Evolutionary conservation across 1,140 invertebrate species (phyloP).

Genomic region (Drosophila persimilis): DNA sequence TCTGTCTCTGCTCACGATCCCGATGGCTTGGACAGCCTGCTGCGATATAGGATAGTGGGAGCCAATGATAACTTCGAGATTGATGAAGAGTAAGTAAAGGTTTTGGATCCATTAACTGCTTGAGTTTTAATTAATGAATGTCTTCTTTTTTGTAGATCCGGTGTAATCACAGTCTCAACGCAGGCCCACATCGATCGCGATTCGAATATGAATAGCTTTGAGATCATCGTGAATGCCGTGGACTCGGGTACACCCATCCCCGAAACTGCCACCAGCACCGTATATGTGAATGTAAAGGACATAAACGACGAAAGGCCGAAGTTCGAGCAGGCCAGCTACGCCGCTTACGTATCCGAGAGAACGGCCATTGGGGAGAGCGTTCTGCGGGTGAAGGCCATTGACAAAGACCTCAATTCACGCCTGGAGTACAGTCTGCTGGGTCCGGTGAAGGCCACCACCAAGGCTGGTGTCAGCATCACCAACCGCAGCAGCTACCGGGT

Average conservation of each 20-base stretch:
- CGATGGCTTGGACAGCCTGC: slow-evolving; percentile 88
- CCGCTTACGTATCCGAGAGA: slow-evolving; percentile 89
- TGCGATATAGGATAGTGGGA: slow-evolving; percentile 90
- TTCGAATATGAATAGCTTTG: slow-evolving; percentile 86
- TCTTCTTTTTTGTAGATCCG: slow-evolving; percentile 84
- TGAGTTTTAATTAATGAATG: not conserved
- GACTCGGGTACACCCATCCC: slow-evolving; percentile 89
- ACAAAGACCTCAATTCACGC: slow-evolving; percentile 88
- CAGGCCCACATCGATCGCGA: slow-evolving; percentile 90
- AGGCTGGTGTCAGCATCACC: slow-evolving; percentile 88
- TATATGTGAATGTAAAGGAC: slow-evolving; percentile 89
- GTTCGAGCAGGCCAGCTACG: slow-evolving; percentile 87
- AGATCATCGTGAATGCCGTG: slow-evolving; percentile 89
- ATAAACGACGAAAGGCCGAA: slow-evolving; percentile 92
- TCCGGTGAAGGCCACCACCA: slow-evolving; percentile 88
- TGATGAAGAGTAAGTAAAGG: slow-evolving; percentile 85
- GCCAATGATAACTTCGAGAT: slow-evolving; percentile 92
- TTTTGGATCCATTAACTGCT: not conserved
- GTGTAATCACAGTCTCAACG: slow-evolving; percentile 89
- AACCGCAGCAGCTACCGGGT: slow-evolving; percentile 86
- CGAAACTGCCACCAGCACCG: slow-evolving; percentile 89
- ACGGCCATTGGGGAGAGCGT: slow-evolving; percentile 87
- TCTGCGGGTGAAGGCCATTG: slow-evolving; percentile 86
- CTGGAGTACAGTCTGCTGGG: slow-evolving; percentile 88
- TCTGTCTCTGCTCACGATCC: slow-evolving; percentile 89